phyloP scores from a whole-genome alignment of 2,113 vertebrate species.

The Podiceps cristatus region DNA sequence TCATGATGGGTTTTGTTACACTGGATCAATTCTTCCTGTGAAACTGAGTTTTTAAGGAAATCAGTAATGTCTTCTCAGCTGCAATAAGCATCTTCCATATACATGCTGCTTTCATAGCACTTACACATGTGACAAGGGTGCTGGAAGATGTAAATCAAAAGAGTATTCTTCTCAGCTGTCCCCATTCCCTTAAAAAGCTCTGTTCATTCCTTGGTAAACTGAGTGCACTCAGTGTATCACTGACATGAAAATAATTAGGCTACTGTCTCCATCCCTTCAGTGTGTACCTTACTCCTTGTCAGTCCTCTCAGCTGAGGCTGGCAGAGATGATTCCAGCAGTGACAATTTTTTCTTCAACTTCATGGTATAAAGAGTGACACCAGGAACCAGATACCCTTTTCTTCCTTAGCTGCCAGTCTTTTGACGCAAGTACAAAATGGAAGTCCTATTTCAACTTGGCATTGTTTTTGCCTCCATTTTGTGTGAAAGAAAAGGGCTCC shows the following conservation, averaged over 20 bases:
- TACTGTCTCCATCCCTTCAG: slow-evolving; percentile 11
- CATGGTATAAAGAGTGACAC: slow-evolving; percentile 12
- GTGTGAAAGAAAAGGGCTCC: background rate
- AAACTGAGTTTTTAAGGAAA: background rate
- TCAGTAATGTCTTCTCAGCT: background rate
- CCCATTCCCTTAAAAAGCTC: slow-evolving; percentile 37
- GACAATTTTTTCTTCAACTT: background rate
- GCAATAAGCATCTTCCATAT: background rate
- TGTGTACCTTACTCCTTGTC: background rate
- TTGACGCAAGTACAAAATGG: background rate
- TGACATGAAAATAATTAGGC: slow-evolving; percentile 18
- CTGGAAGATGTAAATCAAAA: slow-evolving; percentile 43
- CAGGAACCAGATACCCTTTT: background rate
- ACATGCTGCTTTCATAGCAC: background rate
- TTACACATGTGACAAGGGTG: background rate
- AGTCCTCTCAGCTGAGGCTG: slow-evolving; percentile 47
- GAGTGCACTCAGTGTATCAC: slow-evolving; percentile 1
- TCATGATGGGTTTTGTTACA: background rate
- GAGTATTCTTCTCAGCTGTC: slow-evolving; percentile 29
- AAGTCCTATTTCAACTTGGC: background rate
- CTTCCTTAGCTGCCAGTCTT: background rate
- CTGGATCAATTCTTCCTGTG: background rate
- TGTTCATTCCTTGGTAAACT: slow-evolving; percentile 30
- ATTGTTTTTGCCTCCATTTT: background rate
- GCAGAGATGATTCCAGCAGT: slow-evolving; percentile 26